Conservation (phyloP, 2,797 vertebrate species). For the Pachyuromys duprasi region DNA sequence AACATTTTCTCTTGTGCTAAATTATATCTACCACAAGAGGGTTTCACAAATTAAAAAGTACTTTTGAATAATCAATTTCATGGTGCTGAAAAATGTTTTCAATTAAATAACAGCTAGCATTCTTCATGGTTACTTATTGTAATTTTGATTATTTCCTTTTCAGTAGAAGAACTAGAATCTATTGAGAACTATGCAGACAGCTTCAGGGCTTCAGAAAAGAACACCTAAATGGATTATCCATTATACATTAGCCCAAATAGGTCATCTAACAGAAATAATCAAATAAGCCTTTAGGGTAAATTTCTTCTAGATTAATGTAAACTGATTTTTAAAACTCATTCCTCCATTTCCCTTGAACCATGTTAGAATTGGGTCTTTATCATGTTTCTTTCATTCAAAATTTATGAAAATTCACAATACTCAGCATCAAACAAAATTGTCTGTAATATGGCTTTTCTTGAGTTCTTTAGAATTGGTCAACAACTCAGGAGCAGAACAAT, state of each 20-base stretch:
- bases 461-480: neutral
- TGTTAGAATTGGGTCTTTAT: slow-evolving; percentile 42
- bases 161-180: slow-evolving; percentile 61
- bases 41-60: neutral
- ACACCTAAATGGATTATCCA: slow-evolving; percentile 90
- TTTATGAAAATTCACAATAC: neutral
- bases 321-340: slow-evolving; percentile 42
- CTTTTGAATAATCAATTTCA: neutral
- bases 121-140: slow-evolving; percentile 50
- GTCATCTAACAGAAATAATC: slow-evolving; percentile 88
- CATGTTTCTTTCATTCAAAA: neutral
- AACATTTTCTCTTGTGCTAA: neutral
- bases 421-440: neutral
- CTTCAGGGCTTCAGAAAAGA: slow-evolving; percentile 88
- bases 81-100: neutral
- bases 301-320: slow-evolving; percentile 84
- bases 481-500: neutral
- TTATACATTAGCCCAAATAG: slow-evolving; percentile 86
- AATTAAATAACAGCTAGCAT: slow-evolving; percentile 13
- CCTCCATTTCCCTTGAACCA: neutral
- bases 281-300: slow-evolving; percentile 85
- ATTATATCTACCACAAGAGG: neutral
- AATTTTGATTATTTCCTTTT: slow-evolving; percentile 73
- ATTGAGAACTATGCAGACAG: slow-evolving; percentile 83
- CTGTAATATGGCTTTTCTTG: neutral